phyloP scores from a whole-genome alignment of 2,888 invertebrate genomes.

The Urechis unicinctus region DNA sequence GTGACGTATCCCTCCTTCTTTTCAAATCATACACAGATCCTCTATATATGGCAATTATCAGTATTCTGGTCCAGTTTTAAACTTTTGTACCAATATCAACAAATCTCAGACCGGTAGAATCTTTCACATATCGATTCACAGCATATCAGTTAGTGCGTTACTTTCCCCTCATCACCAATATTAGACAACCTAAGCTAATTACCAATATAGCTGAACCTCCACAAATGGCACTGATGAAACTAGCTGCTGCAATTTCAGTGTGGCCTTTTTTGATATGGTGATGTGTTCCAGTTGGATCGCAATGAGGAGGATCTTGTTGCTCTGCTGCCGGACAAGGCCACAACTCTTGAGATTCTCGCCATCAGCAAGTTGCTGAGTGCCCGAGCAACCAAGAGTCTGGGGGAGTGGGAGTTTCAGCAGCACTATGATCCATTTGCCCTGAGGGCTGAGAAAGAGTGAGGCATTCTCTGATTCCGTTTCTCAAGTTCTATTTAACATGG shows the following conservation, averaged over 20 bases:
- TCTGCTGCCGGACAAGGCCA: slow-evolving; percentile 35
- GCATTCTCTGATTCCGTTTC: slow-evolving; percentile 19
- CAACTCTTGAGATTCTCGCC: slow-evolving; percentile 42
- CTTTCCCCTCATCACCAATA: too few species aligned
- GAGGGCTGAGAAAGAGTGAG: slow-evolving; percentile 39
- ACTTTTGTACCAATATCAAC: too few species aligned
- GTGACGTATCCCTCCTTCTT: not conserved
- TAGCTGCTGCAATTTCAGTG: too few species aligned
- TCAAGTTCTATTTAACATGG: too few species aligned
- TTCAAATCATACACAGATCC: not conserved
- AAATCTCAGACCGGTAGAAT: too few species aligned
- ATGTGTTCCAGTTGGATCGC: slow-evolving; percentile 14
- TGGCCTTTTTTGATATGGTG: not conserved
- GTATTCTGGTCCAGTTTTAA: too few species aligned
- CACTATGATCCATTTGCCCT: slow-evolving; percentile 40
- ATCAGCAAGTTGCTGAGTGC: slow-evolving; percentile 41
- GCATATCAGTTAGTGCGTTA: too few species aligned
- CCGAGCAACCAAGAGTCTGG: slow-evolving; percentile 36
- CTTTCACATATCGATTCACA: too few species aligned
- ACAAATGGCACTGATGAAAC: too few species aligned
- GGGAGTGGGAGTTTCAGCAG: slow-evolving; percentile 45
- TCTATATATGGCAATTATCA: not conserved
- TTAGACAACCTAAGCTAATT: too few species aligned
- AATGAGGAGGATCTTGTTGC: slow-evolving; percentile 40
- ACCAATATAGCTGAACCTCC: too few species aligned